Percentiles rank a stretch among this genome's conserved stretches.
These are phyloP conservation scores for Pteromalus puparum DNA, from an alignment of 1,140 invertebrate genomes.

Conservation along the genomic window DNA sequence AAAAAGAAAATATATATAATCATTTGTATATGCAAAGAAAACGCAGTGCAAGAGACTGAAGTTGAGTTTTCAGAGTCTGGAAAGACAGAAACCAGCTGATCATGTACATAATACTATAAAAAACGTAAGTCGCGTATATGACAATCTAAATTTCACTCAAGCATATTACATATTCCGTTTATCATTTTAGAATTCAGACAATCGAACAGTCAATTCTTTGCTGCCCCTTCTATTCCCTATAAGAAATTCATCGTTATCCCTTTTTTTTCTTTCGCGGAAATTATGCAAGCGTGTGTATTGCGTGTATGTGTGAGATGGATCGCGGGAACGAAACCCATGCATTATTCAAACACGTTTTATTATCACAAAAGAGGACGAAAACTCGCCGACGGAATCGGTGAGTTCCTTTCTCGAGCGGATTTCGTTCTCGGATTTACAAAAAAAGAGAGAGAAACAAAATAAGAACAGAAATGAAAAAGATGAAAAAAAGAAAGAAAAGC, in stretches of 20 bases:
- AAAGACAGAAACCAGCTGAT: constrained; percentile 22
- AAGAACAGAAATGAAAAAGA: constrained; percentile 1
- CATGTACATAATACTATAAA: constrained; percentile 34
- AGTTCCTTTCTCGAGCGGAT: constrained; percentile 18
- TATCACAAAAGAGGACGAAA: constrained; percentile 51
- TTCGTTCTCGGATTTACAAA: constrained; percentile 22
- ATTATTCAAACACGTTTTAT: constrained; percentile 43
- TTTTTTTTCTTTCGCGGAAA: constrained; percentile 30
- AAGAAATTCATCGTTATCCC: background rate
- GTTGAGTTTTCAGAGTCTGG: constrained; percentile 3
- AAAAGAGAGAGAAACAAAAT: background rate
- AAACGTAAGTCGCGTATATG: constrained; percentile 13
- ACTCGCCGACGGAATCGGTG: constrained; percentile 26
- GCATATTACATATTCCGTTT: background rate
- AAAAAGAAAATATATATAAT: constrained; percentile 32
- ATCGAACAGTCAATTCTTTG: constrained; percentile 37
- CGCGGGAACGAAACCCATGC: constrained; percentile 28
- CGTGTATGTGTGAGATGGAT: constrained; percentile 14
- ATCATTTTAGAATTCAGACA: background rate
- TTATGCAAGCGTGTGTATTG: background rate
- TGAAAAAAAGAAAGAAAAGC: background rate
- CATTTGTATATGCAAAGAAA: constrained; percentile 9
- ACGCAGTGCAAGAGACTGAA: constrained; percentile 22
- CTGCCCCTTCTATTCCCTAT: background rate
- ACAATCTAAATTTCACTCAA: constrained; percentile 19